Evolutionary conservation across 2,888 invertebrate genomes (phyloP).

Genomic region (Aelia acuminata): DNA sequence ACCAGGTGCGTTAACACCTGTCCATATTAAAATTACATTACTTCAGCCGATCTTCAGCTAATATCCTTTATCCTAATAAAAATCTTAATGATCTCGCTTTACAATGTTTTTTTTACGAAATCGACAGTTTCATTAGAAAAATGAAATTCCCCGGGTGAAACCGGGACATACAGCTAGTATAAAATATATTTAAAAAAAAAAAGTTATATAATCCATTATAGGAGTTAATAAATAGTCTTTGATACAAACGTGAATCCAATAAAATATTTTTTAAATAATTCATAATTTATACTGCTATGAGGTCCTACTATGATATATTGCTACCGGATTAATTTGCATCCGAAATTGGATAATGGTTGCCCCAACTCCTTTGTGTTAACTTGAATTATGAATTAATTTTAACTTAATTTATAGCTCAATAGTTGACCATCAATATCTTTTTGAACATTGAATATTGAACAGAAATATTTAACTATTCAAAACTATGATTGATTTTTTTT

Average conservation of each 20-base stretch:
- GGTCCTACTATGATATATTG: not conserved
- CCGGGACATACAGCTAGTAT: no score
- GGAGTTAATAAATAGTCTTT: no score
- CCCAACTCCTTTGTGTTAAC: not conserved
- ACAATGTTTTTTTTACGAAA: no score
- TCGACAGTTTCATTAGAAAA: no score
- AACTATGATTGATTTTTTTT: not conserved
- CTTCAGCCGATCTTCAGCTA: no score
- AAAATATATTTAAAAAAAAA: no score
- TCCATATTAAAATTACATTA: no score
- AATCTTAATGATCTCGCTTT: no score
- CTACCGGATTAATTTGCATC: not conserved
- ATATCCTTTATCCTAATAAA: no score
- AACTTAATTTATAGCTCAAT: not conserved
- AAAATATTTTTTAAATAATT: not conserved
- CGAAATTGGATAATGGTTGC: conserved; percentile 14
- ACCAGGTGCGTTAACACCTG: no score
- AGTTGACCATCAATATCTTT: not conserved
- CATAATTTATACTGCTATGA: not conserved
- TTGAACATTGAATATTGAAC: not conserved
- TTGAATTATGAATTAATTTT: conserved; percentile 21
- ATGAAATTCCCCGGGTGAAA: no score
- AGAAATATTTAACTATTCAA: not conserved
- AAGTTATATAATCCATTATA: no score
- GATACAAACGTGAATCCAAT: not conserved